Base-by-base conservation (phyloP, 1,140 invertebrate species). In the Atta texana region DNA sequence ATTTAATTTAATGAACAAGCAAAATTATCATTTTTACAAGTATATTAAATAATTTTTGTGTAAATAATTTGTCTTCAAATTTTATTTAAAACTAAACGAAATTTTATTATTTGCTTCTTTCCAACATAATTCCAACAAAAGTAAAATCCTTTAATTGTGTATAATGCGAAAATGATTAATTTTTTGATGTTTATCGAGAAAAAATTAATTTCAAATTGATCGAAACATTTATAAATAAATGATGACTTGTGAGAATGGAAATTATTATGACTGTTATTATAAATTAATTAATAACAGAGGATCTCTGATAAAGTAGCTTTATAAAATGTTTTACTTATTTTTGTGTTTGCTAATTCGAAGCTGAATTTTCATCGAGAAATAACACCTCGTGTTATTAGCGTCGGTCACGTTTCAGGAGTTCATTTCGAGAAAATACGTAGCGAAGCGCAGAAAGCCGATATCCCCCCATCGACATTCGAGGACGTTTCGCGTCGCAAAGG, bases 351-450 rank as follows among this genome's bases (percentile, higher is more conserved):
- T 39, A 7, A 80, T 31, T 18, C n/a, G 0, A 24, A 55, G 28
- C 34, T 55, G 53, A 18, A 44, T 81, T 81, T 71, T 55, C 18
- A 55, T 16, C 16, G 7, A 81, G 8, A 39, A 39, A 24, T 39
- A 68, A 53, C 7, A 8, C 6, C 12, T 14, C 21, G 28, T n/a
- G 24, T 59, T 72, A 72, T 82, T 59, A 72, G 18, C 28, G 12
- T 61, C 68, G 80, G 34, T 59, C 80, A 59, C 34, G 68, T 82
- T 82, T 82, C 80, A 28, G n/a, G 31, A 39, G 31, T 53, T 81
- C 49, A 82, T 82, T 74, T 53, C 24, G 44, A 61, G 39, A 28
- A 59, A 44, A 61, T 49, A 49, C 68, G 16, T 44, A 57, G 31
- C 21, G 14, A 49, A 31, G 21, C 39, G 24, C 4, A 39, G 39